Conservation (phyloP, 92 coral and sea anemone species). For the Scolanthus callimorphus region DNA sequence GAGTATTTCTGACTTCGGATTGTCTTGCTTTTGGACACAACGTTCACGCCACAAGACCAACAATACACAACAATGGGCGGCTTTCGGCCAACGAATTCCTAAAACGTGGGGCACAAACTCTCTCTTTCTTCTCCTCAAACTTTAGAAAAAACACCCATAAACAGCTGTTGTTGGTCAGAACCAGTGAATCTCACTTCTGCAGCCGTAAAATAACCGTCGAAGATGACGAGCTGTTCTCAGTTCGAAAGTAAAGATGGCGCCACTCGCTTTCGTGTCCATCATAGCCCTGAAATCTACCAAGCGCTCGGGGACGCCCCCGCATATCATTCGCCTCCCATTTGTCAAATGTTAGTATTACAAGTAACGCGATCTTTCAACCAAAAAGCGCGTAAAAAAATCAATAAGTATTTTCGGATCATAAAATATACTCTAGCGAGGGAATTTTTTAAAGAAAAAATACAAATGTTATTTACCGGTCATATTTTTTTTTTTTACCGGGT, state of each 20-base stretch:
- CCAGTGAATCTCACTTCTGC: conserved; percentile 4
- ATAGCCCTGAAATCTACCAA: conserved; percentile 61
- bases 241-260: conserved; percentile 96
- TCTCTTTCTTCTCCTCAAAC: conserved; percentile 13
- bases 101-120: conserved; percentile 25
- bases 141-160: conserved; percentile 45
- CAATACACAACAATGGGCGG: conserved; percentile 78
- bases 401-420: too few species aligned
- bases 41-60: conserved; percentile 66
- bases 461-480: too few species aligned
- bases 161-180: conserved; percentile 24
- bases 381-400: too few species aligned
- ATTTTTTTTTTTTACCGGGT: too few species aligned
- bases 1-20: conserved; percentile 40
- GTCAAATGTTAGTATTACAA: too few species aligned
- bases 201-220: conserved; percentile 55
- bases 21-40: conserved; percentile 52
- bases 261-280: conserved; percentile 96
- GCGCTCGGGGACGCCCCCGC: conserved; percentile 84
- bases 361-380: background rate
- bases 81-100: conserved; percentile 65
- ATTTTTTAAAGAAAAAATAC: too few species aligned
- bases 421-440: too few species aligned
- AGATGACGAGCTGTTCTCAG: conserved; percentile 33
- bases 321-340: conserved; percentile 37